These are phyloP conservation scores for Caenorhabditis sp. DNA, from an alignment of 2,888 invertebrate species.

Conservation along the genomic window DNA sequence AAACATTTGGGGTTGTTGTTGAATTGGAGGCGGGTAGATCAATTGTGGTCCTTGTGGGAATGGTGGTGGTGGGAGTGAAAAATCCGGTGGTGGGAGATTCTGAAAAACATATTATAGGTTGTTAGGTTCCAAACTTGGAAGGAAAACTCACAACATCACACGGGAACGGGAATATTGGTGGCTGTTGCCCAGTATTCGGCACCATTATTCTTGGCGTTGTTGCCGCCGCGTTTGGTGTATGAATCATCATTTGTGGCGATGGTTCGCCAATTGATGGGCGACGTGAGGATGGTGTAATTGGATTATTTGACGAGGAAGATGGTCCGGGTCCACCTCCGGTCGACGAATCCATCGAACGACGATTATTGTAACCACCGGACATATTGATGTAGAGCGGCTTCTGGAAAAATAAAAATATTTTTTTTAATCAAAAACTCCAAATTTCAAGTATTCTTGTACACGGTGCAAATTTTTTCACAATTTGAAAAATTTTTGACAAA, in stretches of 20 bases:
- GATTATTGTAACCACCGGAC: neutral
- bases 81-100: conserved; percentile 30
- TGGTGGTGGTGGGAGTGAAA: conserved; percentile 15
- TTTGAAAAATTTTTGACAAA: too few relatives aligned
- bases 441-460: too few relatives aligned
- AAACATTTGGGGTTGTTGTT: neutral
- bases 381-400: neutral
- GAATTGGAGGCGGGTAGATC: conserved; percentile 7
- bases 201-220: too few relatives aligned
- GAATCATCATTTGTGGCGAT: neutral
- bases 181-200: neutral
- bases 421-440: too few relatives aligned
- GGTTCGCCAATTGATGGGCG: conserved; percentile 4
- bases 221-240: too few relatives aligned
- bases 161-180: neutral
- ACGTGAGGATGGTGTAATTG: conserved; percentile 1
- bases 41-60: neutral
- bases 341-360: neutral
- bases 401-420: conserved; percentile 1
- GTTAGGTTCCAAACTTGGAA: neutral
- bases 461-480: too few relatives aligned
- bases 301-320: neutral
- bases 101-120: conserved; percentile 8
- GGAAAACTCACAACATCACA: neutral
- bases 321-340: neutral